These are phyloP conservation scores for Hydrophis major DNA, from an alignment of 2,797 vertebrate species.

Conservation along the genomic window DNA sequence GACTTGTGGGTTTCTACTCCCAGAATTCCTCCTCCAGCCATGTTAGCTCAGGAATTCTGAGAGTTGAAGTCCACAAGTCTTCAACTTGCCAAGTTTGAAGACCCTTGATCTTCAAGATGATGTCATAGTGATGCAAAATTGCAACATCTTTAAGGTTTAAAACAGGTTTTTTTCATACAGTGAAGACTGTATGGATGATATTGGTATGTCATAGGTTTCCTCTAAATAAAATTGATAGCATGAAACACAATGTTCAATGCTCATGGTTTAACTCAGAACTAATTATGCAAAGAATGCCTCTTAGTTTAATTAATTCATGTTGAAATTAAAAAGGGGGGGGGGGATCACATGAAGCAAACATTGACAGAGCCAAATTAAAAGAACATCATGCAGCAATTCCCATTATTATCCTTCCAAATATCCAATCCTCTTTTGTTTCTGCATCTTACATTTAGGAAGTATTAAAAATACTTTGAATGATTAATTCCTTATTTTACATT, in stretches of 20 bases:
- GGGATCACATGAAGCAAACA: background rate
- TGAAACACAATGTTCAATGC: background rate
- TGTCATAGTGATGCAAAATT: background rate
- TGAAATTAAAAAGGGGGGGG: background rate
- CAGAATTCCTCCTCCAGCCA: too few relatives aligned
- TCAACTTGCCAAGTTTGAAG: too few relatives aligned
- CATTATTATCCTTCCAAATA: background rate
- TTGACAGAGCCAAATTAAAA: background rate
- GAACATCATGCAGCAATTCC: constrained; percentile 14
- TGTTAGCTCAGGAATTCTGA: too few relatives aligned
- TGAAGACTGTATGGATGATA: background rate
- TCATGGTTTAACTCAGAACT: background rate
- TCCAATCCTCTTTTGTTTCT: background rate
- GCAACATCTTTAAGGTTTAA: background rate
- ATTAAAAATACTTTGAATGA: background rate
- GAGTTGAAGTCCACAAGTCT: too few relatives aligned
- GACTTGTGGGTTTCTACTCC: too few relatives aligned
- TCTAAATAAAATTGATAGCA: background rate
- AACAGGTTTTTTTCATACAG: background rate
- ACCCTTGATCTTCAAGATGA: too few relatives aligned
- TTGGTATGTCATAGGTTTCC: background rate
- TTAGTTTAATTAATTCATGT: constrained; percentile 22
- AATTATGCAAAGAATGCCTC: background rate
- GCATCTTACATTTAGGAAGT: background rate
- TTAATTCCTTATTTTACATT: background rate